Conservation (phyloP, 2,113 vertebrate genomes). For the Pipra filicauda region DNA sequence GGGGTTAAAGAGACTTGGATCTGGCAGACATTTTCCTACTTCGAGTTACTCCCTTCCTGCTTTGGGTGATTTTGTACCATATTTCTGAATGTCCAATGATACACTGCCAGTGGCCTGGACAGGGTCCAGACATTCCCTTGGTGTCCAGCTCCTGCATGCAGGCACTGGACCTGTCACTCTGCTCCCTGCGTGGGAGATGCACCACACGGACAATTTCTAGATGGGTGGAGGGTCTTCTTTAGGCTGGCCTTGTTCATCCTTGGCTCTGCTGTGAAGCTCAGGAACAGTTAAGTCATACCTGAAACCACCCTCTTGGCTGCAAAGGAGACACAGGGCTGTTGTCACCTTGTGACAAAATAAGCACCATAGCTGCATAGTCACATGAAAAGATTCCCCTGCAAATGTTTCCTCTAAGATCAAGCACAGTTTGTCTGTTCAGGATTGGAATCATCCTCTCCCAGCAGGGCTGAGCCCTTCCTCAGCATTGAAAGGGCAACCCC, state of each 20-base stretch:
- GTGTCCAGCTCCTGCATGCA: rapidly evolving
- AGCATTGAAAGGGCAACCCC: slow-evolving; percentile 22
- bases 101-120: not conserved
- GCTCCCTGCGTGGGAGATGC: not conserved
- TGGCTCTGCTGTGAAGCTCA: not conserved
- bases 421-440: not conserved
- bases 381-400: not conserved
- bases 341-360: not conserved
- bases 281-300: not conserved
- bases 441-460: not conserved
- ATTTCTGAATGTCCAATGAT: not conserved
- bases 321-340: not conserved
- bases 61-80: not conserved
- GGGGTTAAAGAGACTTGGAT: not conserved
- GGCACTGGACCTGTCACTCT: not conserved
- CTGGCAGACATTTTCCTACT: not conserved
- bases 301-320: not conserved
- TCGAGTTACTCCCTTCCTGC: not conserved
- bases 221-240: not conserved
- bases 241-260: not conserved
- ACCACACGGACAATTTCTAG: not conserved
- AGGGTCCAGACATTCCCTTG: not conserved
- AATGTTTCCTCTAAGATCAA: not conserved
- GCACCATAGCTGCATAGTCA: not conserved
- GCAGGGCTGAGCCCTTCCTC: slow-evolving; percentile 9